Evolutionary conservation across 1,140 invertebrate genomes (phyloP).

Genomic region (Rhizoglyphus robini): DNA sequence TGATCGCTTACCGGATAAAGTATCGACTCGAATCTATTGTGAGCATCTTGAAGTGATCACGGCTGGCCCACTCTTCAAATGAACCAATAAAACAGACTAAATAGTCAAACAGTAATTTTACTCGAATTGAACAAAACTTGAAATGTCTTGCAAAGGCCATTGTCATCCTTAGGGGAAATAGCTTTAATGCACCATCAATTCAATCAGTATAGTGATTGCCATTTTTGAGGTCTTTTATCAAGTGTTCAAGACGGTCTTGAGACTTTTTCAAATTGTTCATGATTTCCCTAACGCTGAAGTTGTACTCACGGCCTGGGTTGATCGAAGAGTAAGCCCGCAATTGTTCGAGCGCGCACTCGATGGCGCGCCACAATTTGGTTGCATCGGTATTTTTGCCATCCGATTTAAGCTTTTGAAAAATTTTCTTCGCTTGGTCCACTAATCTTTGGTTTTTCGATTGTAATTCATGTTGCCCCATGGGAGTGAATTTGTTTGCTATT

Average conservation of each 20-base stretch:
- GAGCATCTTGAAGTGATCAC: not conserved
- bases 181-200: not conserved
- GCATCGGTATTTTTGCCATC: not conserved
- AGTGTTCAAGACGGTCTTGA: conserved; percentile 17
- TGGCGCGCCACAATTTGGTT: not conserved
- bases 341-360: not conserved
- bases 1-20: not conserved
- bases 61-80: not conserved
- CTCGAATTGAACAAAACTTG: not conserved
- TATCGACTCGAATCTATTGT: conserved; percentile 5
- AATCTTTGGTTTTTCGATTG: not conserved
- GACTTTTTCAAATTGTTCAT: conserved; percentile 25
- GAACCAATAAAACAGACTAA: too few species aligned
- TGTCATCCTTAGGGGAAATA: too few species aligned
- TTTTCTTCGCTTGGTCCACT: not conserved
- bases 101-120: not conserved
- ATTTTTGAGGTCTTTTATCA: not conserved
- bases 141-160: not conserved
- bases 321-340: not conserved
- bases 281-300: conserved; percentile 7
- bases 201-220: not conserved
- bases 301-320: not conserved
- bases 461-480: too few species aligned
- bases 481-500: too few species aligned
- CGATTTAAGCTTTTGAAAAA: not conserved